Conservation (phyloP, 2,888 invertebrate genomes). For the Harmothoe impar region DNA sequence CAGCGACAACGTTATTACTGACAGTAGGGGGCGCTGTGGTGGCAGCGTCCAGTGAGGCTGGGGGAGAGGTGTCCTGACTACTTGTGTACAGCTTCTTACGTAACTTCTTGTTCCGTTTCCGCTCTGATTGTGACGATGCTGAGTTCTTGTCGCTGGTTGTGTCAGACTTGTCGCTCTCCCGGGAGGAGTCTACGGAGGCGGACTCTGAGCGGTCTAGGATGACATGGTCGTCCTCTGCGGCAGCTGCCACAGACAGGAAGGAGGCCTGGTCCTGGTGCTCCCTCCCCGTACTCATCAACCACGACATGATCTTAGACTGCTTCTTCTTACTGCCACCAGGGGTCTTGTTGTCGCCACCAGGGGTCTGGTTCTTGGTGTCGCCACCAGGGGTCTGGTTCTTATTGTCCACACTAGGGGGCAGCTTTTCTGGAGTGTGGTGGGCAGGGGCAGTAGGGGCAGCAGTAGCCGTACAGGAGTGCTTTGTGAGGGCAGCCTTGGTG, state of each 20-base stretch:
- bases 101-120: background rate
- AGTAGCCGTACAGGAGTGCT: background rate
- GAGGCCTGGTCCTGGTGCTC: background rate
- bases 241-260: background rate
- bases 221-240: background rate
- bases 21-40: too few relatives aligned
- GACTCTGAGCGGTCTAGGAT: conserved; percentile 21
- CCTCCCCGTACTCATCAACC: conserved; percentile 36
- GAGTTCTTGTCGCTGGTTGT: background rate
- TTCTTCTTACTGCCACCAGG: background rate
- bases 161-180: conserved; percentile 10
- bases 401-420: too few relatives aligned
- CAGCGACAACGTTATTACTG: background rate
- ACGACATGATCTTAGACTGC: conserved; percentile 43
- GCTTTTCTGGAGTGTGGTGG: background rate
- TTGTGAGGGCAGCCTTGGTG: background rate
- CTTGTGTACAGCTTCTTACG: background rate
- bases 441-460: background rate
- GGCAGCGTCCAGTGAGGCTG: too few relatives aligned
- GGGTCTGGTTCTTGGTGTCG: too few relatives aligned
- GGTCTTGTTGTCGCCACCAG: background rate
- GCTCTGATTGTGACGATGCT: background rate
- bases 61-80: too few relatives aligned
- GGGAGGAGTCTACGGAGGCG: background rate
- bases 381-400: too few relatives aligned